Evolutionary conservation across 2,797 vertebrate species (phyloP).

Genomic region (Neopelma chrysocephalum): DNA sequence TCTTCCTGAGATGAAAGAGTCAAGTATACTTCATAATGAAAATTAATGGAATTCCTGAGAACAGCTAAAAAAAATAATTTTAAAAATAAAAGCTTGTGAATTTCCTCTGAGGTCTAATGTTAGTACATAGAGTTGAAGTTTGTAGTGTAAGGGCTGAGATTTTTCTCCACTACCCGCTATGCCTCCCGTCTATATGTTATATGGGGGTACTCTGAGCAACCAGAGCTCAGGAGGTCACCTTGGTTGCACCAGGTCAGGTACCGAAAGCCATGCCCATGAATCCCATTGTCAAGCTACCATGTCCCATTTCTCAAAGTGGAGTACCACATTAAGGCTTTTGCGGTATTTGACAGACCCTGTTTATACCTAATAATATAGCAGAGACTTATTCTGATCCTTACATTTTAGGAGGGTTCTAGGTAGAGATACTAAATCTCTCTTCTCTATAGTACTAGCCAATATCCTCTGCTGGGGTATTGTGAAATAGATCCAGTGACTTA

Average conservation of each 20-base stretch:
- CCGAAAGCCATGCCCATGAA: not conserved
- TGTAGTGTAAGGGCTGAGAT: not conserved
- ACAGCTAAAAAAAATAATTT: not conserved
- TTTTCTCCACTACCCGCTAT: not conserved
- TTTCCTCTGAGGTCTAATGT: not conserved
- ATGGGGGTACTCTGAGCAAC: rapidly evolving
- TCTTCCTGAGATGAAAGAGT: conserved; percentile 53
- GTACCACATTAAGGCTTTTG: not conserved
- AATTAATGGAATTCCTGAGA: conserved; percentile 51
- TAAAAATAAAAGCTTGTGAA: conserved; percentile 34
- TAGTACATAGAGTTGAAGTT: not conserved
- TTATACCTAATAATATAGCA: not conserved
- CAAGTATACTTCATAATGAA: conserved; percentile 31
- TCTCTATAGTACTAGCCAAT: not conserved
- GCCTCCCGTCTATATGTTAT: not conserved
- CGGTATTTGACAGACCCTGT: not conserved
- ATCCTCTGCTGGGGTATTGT: not conserved
- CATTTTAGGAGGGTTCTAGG: not conserved
- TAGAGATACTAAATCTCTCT: not conserved
- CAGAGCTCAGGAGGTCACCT: not conserved
- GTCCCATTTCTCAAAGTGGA: not conserved
- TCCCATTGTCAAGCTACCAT: rapidly evolving
- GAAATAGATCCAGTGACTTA: conserved; percentile 21
- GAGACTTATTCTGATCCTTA: not conserved
- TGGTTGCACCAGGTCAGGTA: not conserved